Percentiles rank a stretch among this genome's conserved stretches.
These are phyloP conservation scores for Acipenser oxyrinchus DNA, from an alignment of 2,797 vertebrate species.

Conservation along the genomic window DNA sequence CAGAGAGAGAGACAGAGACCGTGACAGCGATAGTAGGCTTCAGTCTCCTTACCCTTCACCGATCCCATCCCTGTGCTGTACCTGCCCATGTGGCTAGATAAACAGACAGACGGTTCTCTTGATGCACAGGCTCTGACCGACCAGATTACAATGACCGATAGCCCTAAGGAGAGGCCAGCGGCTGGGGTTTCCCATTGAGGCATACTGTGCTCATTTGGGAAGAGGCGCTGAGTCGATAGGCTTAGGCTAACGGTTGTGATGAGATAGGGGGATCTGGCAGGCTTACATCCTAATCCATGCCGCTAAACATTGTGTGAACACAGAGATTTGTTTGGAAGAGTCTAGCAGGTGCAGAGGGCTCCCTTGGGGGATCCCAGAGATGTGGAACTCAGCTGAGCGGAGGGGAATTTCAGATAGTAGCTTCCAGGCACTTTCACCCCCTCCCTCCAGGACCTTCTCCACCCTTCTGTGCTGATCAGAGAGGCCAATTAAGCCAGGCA, in stretches of 20 bases:
- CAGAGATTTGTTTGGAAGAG: neutral
- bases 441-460: neutral
- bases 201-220: neutral
- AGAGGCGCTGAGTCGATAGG: neutral
- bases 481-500: neutral
- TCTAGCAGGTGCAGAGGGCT: neutral
- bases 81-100: neutral
- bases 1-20: neutral
- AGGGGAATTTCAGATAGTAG: neutral
- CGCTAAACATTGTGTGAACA: neutral
- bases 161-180: neutral
- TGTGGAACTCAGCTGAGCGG: neutral
- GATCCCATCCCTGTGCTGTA: neutral
- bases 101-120: neutral
- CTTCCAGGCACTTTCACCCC: neutral
- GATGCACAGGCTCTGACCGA: neutral
- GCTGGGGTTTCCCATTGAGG: neutral
- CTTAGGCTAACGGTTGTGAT: slow-evolving; percentile 1
- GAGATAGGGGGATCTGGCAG: neutral
- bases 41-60: neutral
- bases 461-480: neutral
- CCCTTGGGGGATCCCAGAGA: neutral
- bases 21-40: neutral
- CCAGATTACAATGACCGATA: neutral
- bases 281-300: neutral